Base-by-base conservation (phyloP, 1,140 invertebrate genomes). In the Bilobella aurantiaca region DNA sequence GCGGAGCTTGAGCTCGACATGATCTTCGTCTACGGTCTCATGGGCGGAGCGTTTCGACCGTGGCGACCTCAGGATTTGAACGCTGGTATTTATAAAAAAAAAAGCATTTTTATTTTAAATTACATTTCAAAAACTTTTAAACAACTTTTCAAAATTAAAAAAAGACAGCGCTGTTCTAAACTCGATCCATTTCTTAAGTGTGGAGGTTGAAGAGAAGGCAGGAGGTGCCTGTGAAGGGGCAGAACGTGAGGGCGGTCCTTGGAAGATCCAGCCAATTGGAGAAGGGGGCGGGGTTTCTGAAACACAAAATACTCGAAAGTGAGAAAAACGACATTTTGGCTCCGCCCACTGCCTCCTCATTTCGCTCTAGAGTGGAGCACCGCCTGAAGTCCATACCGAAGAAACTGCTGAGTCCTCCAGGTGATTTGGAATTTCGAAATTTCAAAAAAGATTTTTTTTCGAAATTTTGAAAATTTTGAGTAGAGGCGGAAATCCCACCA, bases 41-140 rank as follows among this genome's bases (percentile, higher is more conserved):
- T 89, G 56, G 90, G 90, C 18, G 87, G 88, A 49, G 83, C 88
- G 18, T 90, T 90, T 78, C 83, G 87, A 66, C 91, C 90, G 1
- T 93, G 90, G 90, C 78, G 90, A 58, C 88, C 91, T 75, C 79
- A 86, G 72, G 83, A 86, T 73, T 66, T 76, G 72, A 58, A 60
- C 28, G 31, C 58, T 25, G 53, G 62, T 66, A 56, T 47, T 37
- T 47, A 71, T 76, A 31, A 65, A 65, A 66, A 67, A 69, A 28
- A n/a, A n/a, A n/a, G n/a, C n/a, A n/a, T n/a, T n/a, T n/a, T n/a
- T n/a, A n/a, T n/a, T n/a, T n/a, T n/a, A n/a, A n/a, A n/a, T n/a
- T n/a, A n/a, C n/a, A n/a, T n/a, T n/a, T n/a, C n/a, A n/a, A n/a
- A n/a, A n/a, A n/a, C n/a, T n/a, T n/a, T n/a, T n/a, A n/a, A n/a